phyloP scores from a whole-genome alignment of 2,113 vertebrate genomes.

The Pogonocichla stellata region DNA sequence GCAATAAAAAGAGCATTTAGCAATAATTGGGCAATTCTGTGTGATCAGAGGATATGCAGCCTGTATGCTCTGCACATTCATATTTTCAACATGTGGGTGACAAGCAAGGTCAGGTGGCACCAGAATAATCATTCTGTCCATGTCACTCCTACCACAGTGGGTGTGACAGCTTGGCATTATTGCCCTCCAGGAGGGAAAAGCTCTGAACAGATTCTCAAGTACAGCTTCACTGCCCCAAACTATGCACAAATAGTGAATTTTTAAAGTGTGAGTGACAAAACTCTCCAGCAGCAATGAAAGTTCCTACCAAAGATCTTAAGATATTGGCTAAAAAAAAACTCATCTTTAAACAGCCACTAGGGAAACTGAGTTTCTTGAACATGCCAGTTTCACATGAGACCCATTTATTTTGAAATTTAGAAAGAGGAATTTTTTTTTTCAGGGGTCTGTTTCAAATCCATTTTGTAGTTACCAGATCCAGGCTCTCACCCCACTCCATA shows the following conservation, averaged over 20 bases:
- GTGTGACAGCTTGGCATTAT: neutral
- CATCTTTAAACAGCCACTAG: neutral
- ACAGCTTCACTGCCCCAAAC: neutral
- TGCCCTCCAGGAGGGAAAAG: neutral
- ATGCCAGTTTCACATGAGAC: neutral
- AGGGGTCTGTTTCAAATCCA: neutral
- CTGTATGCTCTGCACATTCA: accelerated
- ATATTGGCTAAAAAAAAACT: neutral
- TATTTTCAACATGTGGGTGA: neutral
- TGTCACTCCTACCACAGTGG: neutral
- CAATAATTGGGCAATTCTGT: neutral
- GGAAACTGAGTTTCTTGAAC: neutral
- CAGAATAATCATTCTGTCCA: neutral
- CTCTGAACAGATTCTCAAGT: neutral
- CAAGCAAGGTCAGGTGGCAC: neutral
- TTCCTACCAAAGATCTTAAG: neutral
- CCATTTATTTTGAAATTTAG: neutral
- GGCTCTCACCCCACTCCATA: neutral
- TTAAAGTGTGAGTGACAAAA: neutral
- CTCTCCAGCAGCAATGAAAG: neutral
- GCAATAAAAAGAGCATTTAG: neutral
- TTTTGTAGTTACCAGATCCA: neutral
- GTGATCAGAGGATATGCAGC: neutral
- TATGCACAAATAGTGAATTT: neutral
- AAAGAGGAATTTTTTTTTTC: neutral